Percentiles rank a stretch among this genome's conserved stretches.
Evolutionary conservation across 2,797 vertebrate genomes (phyloP).

Genomic region (Rhinichthys osculus): DNA sequence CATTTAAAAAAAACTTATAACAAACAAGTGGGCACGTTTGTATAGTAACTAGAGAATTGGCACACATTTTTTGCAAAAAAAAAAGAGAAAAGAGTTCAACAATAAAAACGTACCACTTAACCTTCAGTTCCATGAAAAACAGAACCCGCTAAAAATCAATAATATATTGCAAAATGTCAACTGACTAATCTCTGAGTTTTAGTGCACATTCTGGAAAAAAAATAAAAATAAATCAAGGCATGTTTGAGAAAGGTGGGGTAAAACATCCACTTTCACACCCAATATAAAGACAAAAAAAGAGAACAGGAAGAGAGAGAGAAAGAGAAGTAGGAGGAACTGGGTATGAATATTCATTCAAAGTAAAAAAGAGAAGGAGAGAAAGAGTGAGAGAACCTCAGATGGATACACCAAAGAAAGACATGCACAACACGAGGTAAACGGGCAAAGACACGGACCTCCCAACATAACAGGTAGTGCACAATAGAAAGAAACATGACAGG

Average conservation of each 20-base stretch:
- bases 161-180: conserved; percentile 77
- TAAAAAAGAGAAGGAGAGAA: conserved; percentile 46
- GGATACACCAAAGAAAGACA: not conserved
- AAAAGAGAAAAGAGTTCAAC: conserved; percentile 39
- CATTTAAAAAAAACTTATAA: conserved; percentile 50
- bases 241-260: conserved; percentile 64
- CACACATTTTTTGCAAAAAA: conserved; percentile 67
- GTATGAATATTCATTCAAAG: conserved; percentile 6
- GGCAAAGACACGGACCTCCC: conserved; percentile 8
- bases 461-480: conserved; percentile 11
- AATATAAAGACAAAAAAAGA: conserved; percentile 55
- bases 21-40: conserved; percentile 45
- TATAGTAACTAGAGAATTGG: conserved; percentile 44
- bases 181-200: conserved; percentile 69
- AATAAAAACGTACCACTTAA: conserved; percentile 65
- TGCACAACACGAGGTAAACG: not conserved
- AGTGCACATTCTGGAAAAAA: conserved; percentile 74
- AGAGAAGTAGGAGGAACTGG: not conserved
- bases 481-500: not conserved
- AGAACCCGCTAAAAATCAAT: conserved; percentile 69
- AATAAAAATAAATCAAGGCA: conserved; percentile 67
- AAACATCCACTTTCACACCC: conserved; percentile 61
- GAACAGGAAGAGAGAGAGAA: conserved; percentile 10
- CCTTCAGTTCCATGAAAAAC: conserved; percentile 73
- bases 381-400: conserved; percentile 35